Conservation (phyloP, 2,113 vertebrate genomes). For the Mesitornis unicolor region DNA sequence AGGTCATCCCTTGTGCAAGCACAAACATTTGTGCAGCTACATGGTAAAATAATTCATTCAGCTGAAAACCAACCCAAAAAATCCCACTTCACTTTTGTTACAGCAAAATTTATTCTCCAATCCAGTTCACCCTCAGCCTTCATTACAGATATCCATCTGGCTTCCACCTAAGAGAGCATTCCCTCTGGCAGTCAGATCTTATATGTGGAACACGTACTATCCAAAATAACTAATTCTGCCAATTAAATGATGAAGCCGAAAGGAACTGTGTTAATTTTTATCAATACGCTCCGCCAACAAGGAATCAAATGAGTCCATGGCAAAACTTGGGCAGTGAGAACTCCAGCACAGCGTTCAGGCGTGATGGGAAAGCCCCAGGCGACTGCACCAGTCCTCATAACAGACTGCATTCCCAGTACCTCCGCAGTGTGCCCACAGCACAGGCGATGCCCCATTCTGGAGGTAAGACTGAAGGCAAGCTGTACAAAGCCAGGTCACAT, state of each 20-base stretch:
- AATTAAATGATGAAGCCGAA: background rate
- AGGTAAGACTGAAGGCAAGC: background rate
- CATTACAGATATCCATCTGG: background rate
- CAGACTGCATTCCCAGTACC: background rate
- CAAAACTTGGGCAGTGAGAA: background rate
- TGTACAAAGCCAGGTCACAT: background rate
- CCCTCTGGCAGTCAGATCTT: background rate
- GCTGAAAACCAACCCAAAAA: background rate
- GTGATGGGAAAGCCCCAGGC: background rate
- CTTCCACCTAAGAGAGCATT: background rate
- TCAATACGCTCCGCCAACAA: background rate
- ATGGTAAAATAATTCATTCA: background rate
- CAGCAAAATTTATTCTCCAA: background rate
- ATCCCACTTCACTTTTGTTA: background rate
- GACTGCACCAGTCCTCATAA: background rate
- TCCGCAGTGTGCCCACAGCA: background rate
- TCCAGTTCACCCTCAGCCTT: background rate
- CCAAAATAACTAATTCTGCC: background rate
- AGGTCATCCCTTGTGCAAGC: background rate
- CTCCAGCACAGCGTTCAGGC: background rate
- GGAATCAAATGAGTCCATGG: background rate
- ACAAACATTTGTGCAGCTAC: background rate
- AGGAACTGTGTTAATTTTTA: background rate
- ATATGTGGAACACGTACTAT: fast-evolving
- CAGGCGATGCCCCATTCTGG: background rate